These are phyloP conservation scores for Euplagia quadripunctaria DNA, from an alignment of 2,888 invertebrate species.

Conservation along the genomic window DNA sequence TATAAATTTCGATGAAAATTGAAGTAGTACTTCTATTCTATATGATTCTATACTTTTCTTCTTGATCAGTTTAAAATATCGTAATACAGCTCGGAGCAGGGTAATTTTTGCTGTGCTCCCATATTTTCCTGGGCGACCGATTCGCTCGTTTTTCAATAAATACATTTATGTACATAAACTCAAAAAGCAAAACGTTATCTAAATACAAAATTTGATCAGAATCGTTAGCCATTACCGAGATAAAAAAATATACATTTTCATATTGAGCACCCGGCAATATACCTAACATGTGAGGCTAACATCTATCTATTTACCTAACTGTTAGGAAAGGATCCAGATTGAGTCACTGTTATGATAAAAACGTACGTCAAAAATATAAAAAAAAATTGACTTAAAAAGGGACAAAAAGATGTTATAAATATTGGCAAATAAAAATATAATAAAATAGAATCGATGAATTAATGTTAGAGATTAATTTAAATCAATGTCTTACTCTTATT, in stretches of 20 bases:
- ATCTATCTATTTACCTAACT: neutral
- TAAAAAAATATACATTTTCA: neutral
- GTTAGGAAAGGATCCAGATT: neutral
- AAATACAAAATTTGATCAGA: too few relatives aligned
- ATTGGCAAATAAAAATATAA: neutral
- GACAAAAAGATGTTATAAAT: constrained; percentile 5
- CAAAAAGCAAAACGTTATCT: too few relatives aligned
- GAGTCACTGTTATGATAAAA: neutral
- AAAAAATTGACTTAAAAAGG: too few relatives aligned
- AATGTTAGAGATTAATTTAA: neutral
- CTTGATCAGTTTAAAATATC: neutral
- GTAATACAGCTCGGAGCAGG: neutral
- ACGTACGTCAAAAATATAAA: neutral
- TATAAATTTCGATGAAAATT: neutral
- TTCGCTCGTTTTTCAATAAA: neutral
- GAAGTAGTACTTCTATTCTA: neutral
- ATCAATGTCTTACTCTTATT: constrained; percentile 24
- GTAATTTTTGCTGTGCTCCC: neutral
- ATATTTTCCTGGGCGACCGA: neutral
- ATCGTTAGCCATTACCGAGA: too few relatives aligned
- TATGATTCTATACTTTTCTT: neutral
- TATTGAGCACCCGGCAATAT: neutral
- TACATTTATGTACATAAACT: too few relatives aligned
- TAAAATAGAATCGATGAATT: neutral
- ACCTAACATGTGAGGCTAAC: too few relatives aligned